Base-by-base conservation (phyloP, 1,140 invertebrate species). In the Pogonomyrmex californicus region DNA sequence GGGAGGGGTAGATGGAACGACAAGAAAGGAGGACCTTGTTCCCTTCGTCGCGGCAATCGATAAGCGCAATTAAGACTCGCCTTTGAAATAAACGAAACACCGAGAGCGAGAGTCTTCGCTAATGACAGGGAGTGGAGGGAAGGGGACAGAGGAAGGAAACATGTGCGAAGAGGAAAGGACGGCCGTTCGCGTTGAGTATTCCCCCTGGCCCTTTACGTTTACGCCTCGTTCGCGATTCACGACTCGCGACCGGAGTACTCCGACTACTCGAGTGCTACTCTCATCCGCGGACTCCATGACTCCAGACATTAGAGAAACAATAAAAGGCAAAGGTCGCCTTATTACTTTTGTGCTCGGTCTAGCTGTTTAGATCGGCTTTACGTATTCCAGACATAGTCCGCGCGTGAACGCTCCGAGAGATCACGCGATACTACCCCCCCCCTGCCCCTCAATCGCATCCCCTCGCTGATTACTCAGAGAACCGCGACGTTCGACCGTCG, bases 41-140 rank as follows among this genome's bases (percentile, higher is more conserved):
- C 62, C 54, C 63, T 56, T 75, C 44, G 36, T 4, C 4, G 1
- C 41, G 47, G 51, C 66, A 68, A 88, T 89, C 87, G 88, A 88
- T 86, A 75, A 89, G 58, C 58, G 56, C 51, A 81, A 88, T 88
- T 71, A 65, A 65, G 17, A 30, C 38, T 36, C 30, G 56, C 10
- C 33, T 76, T 66, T 54, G 49, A 51, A 44, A 82, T 73, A 44
- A 73, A 81, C 75, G 33, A 54, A 38, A 81, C 30, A 47, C 12
- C n/a, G 38, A 76, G 73, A 73, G 62, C 9, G 41, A 60, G 68
- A 68, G 54, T 49, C 36, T 17, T 30, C 54, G 79, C 78, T 73
- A 73, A 82, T 47, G 66, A 82, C 23, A n/a, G 23, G 14, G 14
- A 12, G 41, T 3, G 9, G 54, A 4, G 5, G 10, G 36, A 7